Evolutionary conservation across 1,140 invertebrate species (phyloP).

Genomic region (Monochamus saltuarius): DNA sequence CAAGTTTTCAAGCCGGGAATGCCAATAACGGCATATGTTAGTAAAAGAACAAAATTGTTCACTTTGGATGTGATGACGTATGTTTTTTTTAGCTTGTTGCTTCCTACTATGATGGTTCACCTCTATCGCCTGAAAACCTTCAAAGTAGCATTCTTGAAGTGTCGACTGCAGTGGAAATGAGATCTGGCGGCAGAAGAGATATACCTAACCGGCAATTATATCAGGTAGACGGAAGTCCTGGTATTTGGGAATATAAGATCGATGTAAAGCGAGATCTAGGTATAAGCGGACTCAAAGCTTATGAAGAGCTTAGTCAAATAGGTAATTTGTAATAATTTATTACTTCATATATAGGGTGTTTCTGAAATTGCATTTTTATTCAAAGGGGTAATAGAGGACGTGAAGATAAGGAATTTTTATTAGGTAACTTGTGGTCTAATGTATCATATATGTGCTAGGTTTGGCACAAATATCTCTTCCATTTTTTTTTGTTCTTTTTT

Average conservation of each 20-base stretch:
- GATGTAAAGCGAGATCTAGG: slow-evolving; percentile 66
- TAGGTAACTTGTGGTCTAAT: no score
- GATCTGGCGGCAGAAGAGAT: slow-evolving; percentile 57
- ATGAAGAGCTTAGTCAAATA: slow-evolving; percentile 42
- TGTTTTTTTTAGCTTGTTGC: slow-evolving; percentile 61
- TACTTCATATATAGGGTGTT: slow-evolving; percentile 3
- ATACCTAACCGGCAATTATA: slow-evolving; percentile 58
- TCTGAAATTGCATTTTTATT: background rate
- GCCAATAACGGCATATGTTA: slow-evolving; percentile 78
- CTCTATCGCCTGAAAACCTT: slow-evolving; percentile 60
- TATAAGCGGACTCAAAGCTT: slow-evolving; percentile 38
- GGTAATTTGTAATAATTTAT: no score
- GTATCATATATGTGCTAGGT: no score
- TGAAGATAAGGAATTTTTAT: no score
- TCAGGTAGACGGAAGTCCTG: slow-evolving; percentile 61
- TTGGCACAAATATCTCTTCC: no score
- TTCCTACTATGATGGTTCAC: slow-evolving; percentile 77
- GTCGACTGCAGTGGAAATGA: slow-evolving; percentile 57
- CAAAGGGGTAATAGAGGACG: no score
- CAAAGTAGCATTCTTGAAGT: slow-evolving; percentile 62
- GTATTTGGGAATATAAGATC: slow-evolving; percentile 76
- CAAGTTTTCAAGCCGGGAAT: slow-evolving; percentile 94
- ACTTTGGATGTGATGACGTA: background rate
- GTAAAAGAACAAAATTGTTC: background rate
- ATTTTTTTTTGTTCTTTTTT: no score